Evolutionary conservation across 1,140 invertebrate species (phyloP).

Genomic region (Drosophila biarmipes): DNA sequence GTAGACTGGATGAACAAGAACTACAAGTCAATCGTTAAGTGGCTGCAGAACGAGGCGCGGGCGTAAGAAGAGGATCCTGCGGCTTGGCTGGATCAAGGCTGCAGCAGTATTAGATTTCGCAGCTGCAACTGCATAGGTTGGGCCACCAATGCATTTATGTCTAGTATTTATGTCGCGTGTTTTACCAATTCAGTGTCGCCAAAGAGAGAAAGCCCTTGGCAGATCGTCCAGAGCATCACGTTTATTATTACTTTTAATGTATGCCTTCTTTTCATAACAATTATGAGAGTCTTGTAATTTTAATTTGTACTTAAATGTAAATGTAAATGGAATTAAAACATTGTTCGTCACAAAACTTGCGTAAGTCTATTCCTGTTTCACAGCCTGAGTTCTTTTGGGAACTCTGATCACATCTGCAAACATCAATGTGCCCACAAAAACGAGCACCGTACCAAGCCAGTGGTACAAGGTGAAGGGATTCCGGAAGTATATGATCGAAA

Average conservation of each 20-base stretch:
- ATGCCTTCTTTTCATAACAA: constrained; percentile 34
- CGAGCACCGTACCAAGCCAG: constrained; percentile 95
- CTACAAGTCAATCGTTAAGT: constrained; percentile 89
- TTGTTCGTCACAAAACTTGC: constrained; percentile 18
- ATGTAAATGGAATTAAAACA: constrained; percentile 45
- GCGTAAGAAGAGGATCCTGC: constrained; percentile 6
- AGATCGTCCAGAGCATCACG: constrained; percentile 28
- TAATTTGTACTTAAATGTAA: constrained; percentile 82
- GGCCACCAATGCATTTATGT: constrained; percentile 58
- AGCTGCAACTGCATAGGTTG: constrained; percentile 27
- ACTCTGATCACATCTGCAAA: constrained; percentile 86
- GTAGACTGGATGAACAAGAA: constrained; percentile 92
- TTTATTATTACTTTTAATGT: constrained; percentile 46
- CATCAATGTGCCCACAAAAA: constrained; percentile 96
- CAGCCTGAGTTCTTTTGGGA: constrained; percentile 8
- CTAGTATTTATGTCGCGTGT: constrained; percentile 55
- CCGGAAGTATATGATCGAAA: constrained; percentile 97
- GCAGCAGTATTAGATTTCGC: constrained; percentile 65
- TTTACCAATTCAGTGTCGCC: constrained; percentile 34
- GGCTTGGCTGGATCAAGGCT: constrained; percentile 52
- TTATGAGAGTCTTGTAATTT: constrained; percentile 64
- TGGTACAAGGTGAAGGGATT: constrained; percentile 97
- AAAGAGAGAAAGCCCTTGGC: constrained; percentile 47
- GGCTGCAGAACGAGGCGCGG: constrained; percentile 86
- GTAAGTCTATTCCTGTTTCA: constrained; percentile 44